Evolutionary conservation across 2,888 invertebrate species (phyloP).

Genomic region (Hypercompe scribonia): DNA sequence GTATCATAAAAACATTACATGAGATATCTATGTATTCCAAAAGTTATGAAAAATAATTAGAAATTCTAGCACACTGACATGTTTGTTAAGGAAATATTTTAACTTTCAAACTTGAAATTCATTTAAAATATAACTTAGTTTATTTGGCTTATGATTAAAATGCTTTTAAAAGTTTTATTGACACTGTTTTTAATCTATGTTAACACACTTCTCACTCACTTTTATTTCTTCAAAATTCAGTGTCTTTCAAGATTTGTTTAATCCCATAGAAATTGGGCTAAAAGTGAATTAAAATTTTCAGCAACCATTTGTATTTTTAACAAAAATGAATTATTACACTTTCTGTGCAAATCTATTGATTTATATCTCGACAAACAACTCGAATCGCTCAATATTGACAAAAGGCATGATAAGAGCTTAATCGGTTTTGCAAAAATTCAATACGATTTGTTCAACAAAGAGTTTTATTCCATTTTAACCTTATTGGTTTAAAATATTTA

Average conservation of each 20-base stretch:
- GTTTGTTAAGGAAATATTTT: neutral
- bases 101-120: neutral
- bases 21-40: neutral
- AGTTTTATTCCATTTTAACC: neutral
- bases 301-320: neutral
- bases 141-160: neutral
- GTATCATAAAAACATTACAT: neutral
- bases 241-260: neutral
- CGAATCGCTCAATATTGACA: neutral
- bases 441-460: neutral
- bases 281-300: neutral
- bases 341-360: neutral
- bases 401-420: neutral
- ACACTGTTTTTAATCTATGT: no score
- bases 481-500: neutral
- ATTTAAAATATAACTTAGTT: neutral
- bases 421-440: conserved; percentile 1
- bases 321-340: neutral
- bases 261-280: neutral
- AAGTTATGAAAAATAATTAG: neutral
- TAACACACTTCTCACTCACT: no score
- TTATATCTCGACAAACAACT: neutral
- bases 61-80: neutral
- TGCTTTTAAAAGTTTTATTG: neutral
- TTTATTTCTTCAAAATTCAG: neutral